phyloP scores from a whole-genome alignment of 53 echinoderm and acorn worm species.

The Paracentrotus lividus region DNA sequence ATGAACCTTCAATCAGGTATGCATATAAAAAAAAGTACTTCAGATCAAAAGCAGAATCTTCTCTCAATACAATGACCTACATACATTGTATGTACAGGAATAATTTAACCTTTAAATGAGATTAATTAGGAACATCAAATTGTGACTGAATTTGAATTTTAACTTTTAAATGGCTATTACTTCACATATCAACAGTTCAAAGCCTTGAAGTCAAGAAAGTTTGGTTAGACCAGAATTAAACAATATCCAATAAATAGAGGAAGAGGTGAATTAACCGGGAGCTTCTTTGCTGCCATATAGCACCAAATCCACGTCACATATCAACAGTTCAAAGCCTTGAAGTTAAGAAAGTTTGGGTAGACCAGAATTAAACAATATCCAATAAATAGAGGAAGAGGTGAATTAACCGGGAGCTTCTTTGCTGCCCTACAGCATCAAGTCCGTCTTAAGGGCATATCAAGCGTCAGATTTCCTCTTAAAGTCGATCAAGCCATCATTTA shows the following conservation, averaged over 20 bases:
- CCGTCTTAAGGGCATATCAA: background rate
- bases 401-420: background rate
- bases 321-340: no score
- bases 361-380: no score
- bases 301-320: no score
- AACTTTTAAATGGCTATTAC: background rate
- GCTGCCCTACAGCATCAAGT: background rate
- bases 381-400: no score
- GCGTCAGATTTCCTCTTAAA: constrained; percentile 20
- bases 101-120: background rate
- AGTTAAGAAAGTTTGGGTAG: background rate
- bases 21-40: no score
- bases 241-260: background rate
- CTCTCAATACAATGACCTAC: no score
- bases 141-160: background rate
- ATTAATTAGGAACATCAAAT: background rate
- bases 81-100: no score
- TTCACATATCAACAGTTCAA: background rate
- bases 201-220: background rate
- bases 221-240: background rate
- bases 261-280: no score
- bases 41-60: no score
- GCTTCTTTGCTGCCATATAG: no score
- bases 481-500: constrained; percentile 18
- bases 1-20: no score